Base-by-base conservation (phyloP, 2,888 invertebrate genomes). In the Macrophya annulata region DNA sequence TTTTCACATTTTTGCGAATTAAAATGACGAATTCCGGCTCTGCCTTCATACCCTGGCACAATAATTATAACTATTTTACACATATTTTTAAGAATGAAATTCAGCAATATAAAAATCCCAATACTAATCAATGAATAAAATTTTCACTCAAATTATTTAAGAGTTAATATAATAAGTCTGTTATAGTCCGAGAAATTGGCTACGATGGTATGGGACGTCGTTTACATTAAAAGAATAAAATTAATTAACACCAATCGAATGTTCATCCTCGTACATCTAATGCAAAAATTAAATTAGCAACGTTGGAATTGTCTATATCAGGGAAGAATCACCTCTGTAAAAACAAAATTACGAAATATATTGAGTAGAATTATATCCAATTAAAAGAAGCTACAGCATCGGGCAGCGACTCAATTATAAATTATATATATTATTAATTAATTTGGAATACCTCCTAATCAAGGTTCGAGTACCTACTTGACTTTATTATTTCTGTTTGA, bases 181-280 rank as follows among this genome's bases (percentile, higher is more conserved):
- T 31, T 21, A 45, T 40, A 43, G 10, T 9, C 25, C 10, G 37
- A 37, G 43, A 37, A 55, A 45, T 45, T 21, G 21, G 37, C 40
- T 72, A n/a, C 43, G 17, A 25, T 1, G 21, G 43, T 17, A 40
- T 10, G 6, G 51, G 10, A 21, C n/a, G 77, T 62, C 40, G 17
- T 62, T 62, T 40, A 68, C 48, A 9, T 68, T 48, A 40, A n/a
- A 48, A n/a, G 37, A 68, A 48, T 65, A 25, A 83, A 83, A 48
- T 83, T 83, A 83, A 83, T 83, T 83, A 83, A 83, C 83, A 45
- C 25, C 45, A 51, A 83, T 71, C 68, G 43, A 48, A 62, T 81
- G 31, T 65, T 77, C 37, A 77, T 55, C 25, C 62, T 17, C 43
- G 15, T 3, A 2, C 40, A 10, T 21, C 21, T 43, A 17, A 21